These are phyloP conservation scores for Eupithecia exiguata DNA, from an alignment of 2,888 invertebrate genomes.

Conservation along the genomic window DNA sequence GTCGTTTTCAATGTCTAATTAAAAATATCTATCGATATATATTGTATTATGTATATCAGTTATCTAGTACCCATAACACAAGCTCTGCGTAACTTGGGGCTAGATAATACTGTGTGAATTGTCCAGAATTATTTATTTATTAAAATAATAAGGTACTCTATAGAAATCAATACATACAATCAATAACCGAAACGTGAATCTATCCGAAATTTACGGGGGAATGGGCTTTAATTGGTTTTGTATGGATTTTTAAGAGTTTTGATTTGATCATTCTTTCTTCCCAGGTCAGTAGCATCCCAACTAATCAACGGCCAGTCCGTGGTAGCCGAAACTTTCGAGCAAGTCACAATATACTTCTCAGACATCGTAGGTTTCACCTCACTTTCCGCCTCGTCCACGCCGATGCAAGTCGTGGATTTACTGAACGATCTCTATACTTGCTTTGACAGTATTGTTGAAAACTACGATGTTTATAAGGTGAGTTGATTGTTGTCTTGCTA, in stretches of 20 bases:
- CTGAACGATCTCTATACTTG: conserved; percentile 99
- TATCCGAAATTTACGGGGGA: no score
- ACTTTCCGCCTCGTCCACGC: conserved; percentile 94
- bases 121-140: no score
- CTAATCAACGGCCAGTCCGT: conserved; percentile 95
- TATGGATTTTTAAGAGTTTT: not conserved
- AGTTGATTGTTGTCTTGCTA: conserved; percentile 48
- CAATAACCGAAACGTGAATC: no score
- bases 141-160: no score
- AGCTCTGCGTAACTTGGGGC: no score
- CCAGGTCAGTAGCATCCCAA: conserved; percentile 93
- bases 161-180: no score
- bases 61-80: no score
- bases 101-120: no score
- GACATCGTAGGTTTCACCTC: conserved; percentile 97
- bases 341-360: conserved; percentile 96
- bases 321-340: conserved; percentile 95
- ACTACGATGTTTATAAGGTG: conserved; percentile 98
- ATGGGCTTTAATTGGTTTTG: no score
- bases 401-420: conserved; percentile 95
- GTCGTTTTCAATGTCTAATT: no score
- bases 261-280: not conserved
- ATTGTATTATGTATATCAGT: no score
- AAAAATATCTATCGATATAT: no score
- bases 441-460: conserved; percentile 98